Percentiles rank a stretch among this genome's conserved stretches.
Conservation (phyloP, 2,888 invertebrate species). For the Biston betularia region DNA sequence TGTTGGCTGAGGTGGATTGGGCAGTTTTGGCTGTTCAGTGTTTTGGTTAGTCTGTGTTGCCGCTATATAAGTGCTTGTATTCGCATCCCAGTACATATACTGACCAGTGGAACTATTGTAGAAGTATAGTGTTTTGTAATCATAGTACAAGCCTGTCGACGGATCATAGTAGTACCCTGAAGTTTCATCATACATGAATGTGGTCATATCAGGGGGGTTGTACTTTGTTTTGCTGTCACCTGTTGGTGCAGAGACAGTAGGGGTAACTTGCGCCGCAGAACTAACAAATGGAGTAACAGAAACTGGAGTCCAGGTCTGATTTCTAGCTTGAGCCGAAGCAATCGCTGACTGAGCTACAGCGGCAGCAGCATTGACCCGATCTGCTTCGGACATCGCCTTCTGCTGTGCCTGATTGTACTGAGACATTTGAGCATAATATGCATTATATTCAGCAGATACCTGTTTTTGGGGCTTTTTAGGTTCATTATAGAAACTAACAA, state of each 20-base stretch:
- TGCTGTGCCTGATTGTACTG: slow-evolving; percentile 79
- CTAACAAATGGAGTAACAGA: slow-evolving; percentile 82
- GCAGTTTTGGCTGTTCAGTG: slow-evolving; percentile 63
- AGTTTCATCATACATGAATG: slow-evolving; percentile 97
- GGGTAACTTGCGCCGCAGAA: slow-evolving; percentile 70
- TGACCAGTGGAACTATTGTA: slow-evolving; percentile 96
- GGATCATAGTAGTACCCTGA: slow-evolving; percentile 99
- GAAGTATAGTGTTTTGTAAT: slow-evolving; percentile 98
- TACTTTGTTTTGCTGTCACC: slow-evolving; percentile 89
- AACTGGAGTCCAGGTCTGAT: slow-evolving; percentile 80
- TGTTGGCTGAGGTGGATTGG: slow-evolving; percentile 57
- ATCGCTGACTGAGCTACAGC: slow-evolving; percentile 96
- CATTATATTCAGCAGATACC: slow-evolving; percentile 61
- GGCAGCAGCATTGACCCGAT: slow-evolving; percentile 93
- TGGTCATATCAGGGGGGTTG: slow-evolving; percentile 94
- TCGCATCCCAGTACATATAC: slow-evolving; percentile 98
- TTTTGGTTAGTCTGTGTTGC: slow-evolving; percentile 76
- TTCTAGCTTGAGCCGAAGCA: slow-evolving; percentile 82
- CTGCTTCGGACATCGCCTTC: slow-evolving; percentile 89
- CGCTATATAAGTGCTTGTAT: slow-evolving; percentile 87
- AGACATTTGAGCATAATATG: slow-evolving; percentile 72
- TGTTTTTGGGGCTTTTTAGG: slow-evolving; percentile 68
- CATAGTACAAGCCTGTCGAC: slow-evolving; percentile 97
- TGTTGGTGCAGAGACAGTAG: slow-evolving; percentile 80
- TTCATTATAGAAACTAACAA: slow-evolving; percentile 77